Evolutionary conservation across 1,140 invertebrate genomes (phyloP).

Genomic region (Ganaspis sp.): DNA sequence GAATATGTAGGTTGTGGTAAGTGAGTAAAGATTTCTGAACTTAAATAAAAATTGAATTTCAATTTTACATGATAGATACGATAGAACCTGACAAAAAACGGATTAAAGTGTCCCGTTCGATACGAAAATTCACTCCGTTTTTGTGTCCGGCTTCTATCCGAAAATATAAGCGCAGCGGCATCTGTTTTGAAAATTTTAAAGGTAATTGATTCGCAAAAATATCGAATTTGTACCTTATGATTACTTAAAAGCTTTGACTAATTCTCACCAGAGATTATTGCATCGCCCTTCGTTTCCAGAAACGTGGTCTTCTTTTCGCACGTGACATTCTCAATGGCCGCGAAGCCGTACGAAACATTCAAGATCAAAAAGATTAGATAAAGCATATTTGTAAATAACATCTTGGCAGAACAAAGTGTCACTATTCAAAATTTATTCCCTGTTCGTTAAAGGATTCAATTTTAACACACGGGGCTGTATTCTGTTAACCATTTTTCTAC

Average conservation of each 20-base stretch:
- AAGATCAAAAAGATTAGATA: constrained; percentile 35
- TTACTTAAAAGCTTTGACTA: neutral
- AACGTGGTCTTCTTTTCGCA: constrained; percentile 62
- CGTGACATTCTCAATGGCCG: constrained; percentile 46
- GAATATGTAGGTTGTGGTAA: no score
- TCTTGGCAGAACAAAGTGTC: neutral
- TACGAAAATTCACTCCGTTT: no score
- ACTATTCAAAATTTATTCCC: neutral
- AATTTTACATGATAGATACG: no score
- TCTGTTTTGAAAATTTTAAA: no score
- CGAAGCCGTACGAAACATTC: constrained; percentile 32
- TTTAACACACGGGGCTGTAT: neutral
- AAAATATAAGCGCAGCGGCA: no score
- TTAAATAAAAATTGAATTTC: no score
- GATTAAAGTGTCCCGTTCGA: no score
- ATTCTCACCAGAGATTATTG: constrained; percentile 64
- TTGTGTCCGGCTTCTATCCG: no score
- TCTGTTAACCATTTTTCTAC: constrained; percentile 46
- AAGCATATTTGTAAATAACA: neutral
- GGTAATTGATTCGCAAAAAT: no score
- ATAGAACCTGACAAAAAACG: no score
- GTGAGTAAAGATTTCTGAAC: no score
- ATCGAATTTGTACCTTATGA: no score
- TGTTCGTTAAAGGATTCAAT: neutral
- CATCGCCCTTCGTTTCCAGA: constrained; percentile 66